Evolutionary conservation across 2,888 invertebrate species (phyloP).

Genomic region (Salticus scenicus): DNA sequence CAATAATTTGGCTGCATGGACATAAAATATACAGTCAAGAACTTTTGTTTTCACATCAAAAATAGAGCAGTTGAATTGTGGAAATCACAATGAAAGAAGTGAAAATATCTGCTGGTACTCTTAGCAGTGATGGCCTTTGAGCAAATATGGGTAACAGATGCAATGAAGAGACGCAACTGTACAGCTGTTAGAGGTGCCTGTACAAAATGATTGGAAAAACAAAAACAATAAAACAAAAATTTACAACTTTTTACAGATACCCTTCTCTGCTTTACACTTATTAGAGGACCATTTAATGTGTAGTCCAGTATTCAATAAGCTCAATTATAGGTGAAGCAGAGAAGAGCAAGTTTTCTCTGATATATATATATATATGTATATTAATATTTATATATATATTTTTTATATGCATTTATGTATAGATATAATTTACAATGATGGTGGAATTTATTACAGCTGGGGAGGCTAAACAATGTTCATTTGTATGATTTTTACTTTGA

Average conservation of each 20-base stretch:
- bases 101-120: conserved; percentile 70
- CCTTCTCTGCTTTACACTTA: conserved; percentile 48
- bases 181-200: conserved; percentile 56
- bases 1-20: conserved; percentile 55
- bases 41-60: conserved; percentile 69
- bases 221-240: conserved; percentile 56
- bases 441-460: conserved; percentile 53
- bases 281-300: conserved; percentile 51
- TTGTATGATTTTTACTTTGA: conserved; percentile 67
- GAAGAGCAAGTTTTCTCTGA: conserved; percentile 61
- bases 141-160: conserved; percentile 70
- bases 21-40: conserved; percentile 69
- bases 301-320: conserved; percentile 65
- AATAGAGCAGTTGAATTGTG: conserved; percentile 70
- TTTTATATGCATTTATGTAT: conserved; percentile 67
- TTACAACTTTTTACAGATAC: conserved; percentile 65
- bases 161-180: conserved; percentile 64
- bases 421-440: conserved; percentile 67
- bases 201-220: conserved; percentile 59
- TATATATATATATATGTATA: conserved; percentile 61
- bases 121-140: conserved; percentile 70
- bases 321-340: conserved; percentile 69
- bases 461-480: conserved; percentile 61
- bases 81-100: conserved; percentile 71
- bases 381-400: conserved; percentile 51